These are phyloP conservation scores for Caenorhabditis brenneri DNA, from an alignment of 1,140 invertebrate genomes.

Conservation along the genomic window DNA sequence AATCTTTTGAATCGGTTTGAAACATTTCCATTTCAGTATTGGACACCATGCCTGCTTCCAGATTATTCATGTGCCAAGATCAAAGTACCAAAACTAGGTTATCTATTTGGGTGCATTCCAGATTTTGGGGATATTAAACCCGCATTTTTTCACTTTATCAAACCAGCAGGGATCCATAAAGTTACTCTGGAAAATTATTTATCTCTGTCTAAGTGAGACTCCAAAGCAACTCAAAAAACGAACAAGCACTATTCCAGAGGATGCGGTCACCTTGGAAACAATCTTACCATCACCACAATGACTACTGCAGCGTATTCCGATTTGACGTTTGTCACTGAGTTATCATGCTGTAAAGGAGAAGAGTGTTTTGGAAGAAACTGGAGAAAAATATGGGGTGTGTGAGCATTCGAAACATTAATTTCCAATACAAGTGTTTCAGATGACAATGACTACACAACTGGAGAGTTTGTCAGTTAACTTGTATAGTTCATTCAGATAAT, in stretches of 20 bases:
- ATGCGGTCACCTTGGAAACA: not conserved
- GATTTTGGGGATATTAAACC: not conserved
- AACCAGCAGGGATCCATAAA: not conserved
- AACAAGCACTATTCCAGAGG: not conserved
- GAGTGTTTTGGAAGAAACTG: not conserved
- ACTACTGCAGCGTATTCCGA: not conserved
- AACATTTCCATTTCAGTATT: not conserved
- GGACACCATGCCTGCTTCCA: not conserved
- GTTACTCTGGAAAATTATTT: not conserved
- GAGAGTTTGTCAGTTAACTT: not conserved
- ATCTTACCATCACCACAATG: not conserved
- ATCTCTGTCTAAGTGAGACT: not conserved
- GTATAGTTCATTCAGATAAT: not conserved
- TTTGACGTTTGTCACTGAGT: not conserved
- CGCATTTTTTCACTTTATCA: not conserved
- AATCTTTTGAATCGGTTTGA: not conserved
- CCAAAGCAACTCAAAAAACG: not conserved
- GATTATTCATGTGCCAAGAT: not conserved
- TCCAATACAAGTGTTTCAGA: not conserved
- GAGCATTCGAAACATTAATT: not conserved
- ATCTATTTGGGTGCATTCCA: not conserved
- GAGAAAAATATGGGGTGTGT: not conserved
- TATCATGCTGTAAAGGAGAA: not conserved
- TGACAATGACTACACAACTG: not conserved
- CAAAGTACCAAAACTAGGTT: not conserved